phyloP scores from a whole-genome alignment of 2,113 vertebrate species.

The Phalacrocorax brasilianus region DNA sequence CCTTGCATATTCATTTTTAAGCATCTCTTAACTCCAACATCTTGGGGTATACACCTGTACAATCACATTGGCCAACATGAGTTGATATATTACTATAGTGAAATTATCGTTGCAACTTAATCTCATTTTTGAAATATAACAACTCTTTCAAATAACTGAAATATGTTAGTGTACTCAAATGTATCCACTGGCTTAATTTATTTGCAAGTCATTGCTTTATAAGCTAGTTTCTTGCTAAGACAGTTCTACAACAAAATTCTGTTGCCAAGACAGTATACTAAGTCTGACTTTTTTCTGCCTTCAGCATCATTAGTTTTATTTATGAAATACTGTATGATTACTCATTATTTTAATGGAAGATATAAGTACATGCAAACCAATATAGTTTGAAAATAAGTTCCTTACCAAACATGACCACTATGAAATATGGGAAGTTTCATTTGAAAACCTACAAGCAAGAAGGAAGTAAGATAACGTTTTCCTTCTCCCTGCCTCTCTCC shows the following conservation, averaged over 20 bases:
- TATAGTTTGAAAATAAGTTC: neutral
- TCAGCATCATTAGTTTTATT: neutral
- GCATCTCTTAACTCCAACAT: neutral
- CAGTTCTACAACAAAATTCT: neutral
- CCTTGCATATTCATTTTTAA: neutral
- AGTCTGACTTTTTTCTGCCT: neutral
- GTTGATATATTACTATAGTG: no score
- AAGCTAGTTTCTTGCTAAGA: neutral
- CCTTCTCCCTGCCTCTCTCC: neutral
- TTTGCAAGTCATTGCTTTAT: neutral
- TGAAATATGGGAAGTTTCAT: neutral
- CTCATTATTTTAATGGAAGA: neutral
- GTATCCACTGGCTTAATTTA: neutral
- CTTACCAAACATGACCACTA: neutral
- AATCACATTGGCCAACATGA: neutral
- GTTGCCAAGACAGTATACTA: neutral
- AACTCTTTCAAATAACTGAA: neutral
- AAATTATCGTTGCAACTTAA: neutral
- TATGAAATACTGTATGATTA: neutral
- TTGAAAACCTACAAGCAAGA: neutral
- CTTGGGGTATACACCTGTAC: neutral
- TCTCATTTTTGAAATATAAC: neutral
- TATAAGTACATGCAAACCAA: neutral
- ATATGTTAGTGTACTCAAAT: neutral
- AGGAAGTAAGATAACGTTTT: neutral